Conservation (phyloP, 2,113 vertebrate genomes). For the Bufo bufo region DNA sequence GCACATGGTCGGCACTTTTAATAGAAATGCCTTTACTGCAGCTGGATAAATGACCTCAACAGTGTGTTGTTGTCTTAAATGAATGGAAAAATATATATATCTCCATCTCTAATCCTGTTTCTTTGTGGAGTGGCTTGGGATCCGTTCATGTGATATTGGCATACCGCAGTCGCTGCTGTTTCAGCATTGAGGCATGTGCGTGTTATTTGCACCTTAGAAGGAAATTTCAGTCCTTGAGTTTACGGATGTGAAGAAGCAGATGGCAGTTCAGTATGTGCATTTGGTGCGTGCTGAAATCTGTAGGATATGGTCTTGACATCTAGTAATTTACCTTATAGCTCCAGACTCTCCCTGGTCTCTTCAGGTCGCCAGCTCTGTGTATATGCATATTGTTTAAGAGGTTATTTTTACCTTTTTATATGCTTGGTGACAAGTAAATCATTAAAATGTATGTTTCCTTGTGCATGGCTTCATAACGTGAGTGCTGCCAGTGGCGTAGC, state of each 20-base stretch:
- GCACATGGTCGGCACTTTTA: no score
- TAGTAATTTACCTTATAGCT: neutral
- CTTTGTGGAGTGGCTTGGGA: neutral
- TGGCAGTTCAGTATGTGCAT: conserved; percentile 10
- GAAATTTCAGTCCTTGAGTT: conserved; percentile 31
- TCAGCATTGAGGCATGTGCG: neutral
- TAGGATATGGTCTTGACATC: no score
- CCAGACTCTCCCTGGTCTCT: neutral
- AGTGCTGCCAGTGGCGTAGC: no score
- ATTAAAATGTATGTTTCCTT: no score
- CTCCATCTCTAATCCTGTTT: neutral
- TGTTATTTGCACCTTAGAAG: conserved; percentile 30
- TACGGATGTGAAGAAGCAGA: conserved; percentile 23
- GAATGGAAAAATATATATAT: no score
- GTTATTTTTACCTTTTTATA: no score
- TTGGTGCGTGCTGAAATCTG: neutral
- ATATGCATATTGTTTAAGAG: no score
- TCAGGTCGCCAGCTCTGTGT: neutral
- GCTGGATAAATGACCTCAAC: no score
- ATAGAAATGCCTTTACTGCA: no score
- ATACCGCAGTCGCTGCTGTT: neutral
- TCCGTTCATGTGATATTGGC: neutral
- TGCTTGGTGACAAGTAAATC: no score
- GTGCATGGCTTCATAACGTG: no score
- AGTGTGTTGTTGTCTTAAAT: no score